Evolutionary conservation across 1,140 invertebrate genomes (phyloP).

Genomic region (Drosophila biarmipes): DNA sequence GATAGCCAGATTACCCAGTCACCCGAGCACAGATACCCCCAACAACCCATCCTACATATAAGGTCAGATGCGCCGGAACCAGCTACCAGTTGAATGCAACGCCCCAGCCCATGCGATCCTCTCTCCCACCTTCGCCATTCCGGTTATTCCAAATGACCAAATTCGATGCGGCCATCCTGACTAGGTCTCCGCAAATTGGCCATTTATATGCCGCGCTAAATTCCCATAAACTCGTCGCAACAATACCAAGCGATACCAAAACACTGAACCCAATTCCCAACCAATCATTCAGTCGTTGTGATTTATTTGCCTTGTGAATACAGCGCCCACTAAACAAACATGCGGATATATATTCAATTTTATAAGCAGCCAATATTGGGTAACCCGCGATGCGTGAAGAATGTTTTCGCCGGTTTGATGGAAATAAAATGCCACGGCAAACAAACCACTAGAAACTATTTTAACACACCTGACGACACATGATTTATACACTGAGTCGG

Average conservation of each 20-base stretch:
- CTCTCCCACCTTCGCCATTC: slow-evolving; percentile 38
- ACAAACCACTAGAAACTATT: slow-evolving; percentile 74
- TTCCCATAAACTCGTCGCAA: slow-evolving; percentile 24
- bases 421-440: slow-evolving; percentile 50
- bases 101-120: slow-evolving; percentile 22
- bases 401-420: slow-evolving; percentile 30
- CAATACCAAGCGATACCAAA: no score
- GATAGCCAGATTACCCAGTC: slow-evolving; percentile 13
- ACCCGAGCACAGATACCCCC: slow-evolving; percentile 1
- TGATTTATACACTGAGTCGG: slow-evolving; percentile 26
- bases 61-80: slow-evolving; percentile 39
- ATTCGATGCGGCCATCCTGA: slow-evolving; percentile 41
- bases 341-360: slow-evolving; percentile 27
- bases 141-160: slow-evolving; percentile 53
- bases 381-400: slow-evolving; percentile 23
- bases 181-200: slow-evolving; percentile 35
- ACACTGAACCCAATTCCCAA: slow-evolving; percentile 20
- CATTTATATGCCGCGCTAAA: slow-evolving; percentile 53
- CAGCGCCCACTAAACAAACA: slow-evolving; percentile 15
- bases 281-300: slow-evolving; percentile 11
- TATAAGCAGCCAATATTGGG: slow-evolving; percentile 46
- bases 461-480: slow-evolving; percentile 80
- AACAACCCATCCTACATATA: slow-evolving; percentile 30
- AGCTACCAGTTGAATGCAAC: slow-evolving; percentile 30
- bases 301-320: slow-evolving; percentile 19